Conservation (phyloP, 1,140 invertebrate genomes). For the Drosophila teissieri region DNA sequence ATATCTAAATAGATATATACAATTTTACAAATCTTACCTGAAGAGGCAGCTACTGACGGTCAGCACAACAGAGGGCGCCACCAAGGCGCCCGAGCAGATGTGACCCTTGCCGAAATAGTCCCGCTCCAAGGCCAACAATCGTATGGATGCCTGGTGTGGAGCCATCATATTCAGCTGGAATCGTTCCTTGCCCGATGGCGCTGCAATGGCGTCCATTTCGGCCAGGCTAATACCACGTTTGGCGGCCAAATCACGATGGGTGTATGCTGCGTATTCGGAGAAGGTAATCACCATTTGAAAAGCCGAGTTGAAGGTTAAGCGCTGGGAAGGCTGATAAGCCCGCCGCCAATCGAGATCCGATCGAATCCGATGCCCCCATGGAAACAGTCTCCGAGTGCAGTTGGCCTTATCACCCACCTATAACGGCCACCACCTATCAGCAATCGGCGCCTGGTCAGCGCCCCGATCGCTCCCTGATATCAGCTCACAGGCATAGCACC, state of each 20-base stretch:
- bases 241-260: slow-evolving; percentile 44
- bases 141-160: slow-evolving; percentile 78
- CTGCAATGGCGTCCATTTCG: slow-evolving; percentile 28
- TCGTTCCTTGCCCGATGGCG: neutral
- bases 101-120: slow-evolving; percentile 76
- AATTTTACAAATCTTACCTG: slow-evolving; percentile 60
- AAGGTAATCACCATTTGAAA: neutral
- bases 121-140: slow-evolving; percentile 53
- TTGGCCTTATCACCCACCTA: slow-evolving; percentile 17
- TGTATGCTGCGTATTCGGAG: slow-evolving; percentile 27
- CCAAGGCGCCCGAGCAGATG: slow-evolving; percentile 82
- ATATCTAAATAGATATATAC: neutral
- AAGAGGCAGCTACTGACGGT: slow-evolving; percentile 85
- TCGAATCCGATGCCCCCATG: slow-evolving; percentile 22
- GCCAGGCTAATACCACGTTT: slow-evolving; percentile 38
- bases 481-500: neutral
- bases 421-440: slow-evolving; percentile 6
- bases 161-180: slow-evolving; percentile 19
- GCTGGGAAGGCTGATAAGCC: slow-evolving; percentile 14
- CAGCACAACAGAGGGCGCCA: slow-evolving; percentile 82
- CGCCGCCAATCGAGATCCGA: slow-evolving; percentile 15
- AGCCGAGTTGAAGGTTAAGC: slow-evolving; percentile 13
- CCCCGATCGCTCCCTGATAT: slow-evolving; percentile 29
- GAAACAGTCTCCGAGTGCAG: slow-evolving; percentile 45
- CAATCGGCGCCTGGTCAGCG: slow-evolving; percentile 22